A percentile compares a stretch with the other conserved stretches of the same genome.
These are phyloP conservation scores for Ctenopoma kingsleyae DNA, from an alignment of 2,797 vertebrate species.

Conservation along the genomic window DNA sequence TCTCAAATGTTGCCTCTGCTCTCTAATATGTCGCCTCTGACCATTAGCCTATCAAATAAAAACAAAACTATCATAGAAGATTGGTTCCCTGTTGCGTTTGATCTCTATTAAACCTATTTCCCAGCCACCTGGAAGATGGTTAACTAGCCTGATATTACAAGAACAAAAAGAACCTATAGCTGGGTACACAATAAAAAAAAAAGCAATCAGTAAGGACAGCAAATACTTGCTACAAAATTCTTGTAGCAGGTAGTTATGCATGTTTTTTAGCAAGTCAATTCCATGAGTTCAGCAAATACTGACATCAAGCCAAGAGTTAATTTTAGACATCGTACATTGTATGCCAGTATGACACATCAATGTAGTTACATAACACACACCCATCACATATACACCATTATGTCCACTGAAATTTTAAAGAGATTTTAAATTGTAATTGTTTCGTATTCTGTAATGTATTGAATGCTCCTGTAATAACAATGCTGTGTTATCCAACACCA, in stretches of 20 bases:
- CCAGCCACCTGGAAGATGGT: slow-evolving; percentile 30
- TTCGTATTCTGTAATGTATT: too few species aligned
- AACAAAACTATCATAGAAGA: slow-evolving; percentile 12
- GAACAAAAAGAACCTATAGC: slow-evolving; percentile 4
- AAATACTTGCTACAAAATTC: slow-evolving; percentile 20
- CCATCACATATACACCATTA: too few species aligned
- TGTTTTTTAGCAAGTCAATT: slow-evolving; percentile 25
- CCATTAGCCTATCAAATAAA: slow-evolving; percentile 19
- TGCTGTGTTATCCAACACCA: neutral
- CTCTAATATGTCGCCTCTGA: neutral
- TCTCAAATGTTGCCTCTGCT: neutral
- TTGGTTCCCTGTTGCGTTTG: slow-evolving; percentile 22
- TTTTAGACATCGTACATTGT: neutral
- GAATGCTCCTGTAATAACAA: slow-evolving; percentile 14
- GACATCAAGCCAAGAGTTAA: slow-evolving; percentile 17
- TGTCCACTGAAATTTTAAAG: too few species aligned
- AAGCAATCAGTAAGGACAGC: neutral
- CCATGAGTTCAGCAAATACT: neutral
- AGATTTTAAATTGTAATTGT: too few species aligned
- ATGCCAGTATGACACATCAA: too few species aligned
- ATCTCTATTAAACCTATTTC: slow-evolving; percentile 9
- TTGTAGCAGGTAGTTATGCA: neutral
- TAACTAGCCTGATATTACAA: slow-evolving; percentile 6
- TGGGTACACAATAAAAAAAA: neutral
- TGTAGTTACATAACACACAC: too few species aligned